Evolutionary conservation across 1,140 invertebrate species (phyloP), one percentile per base, ranked within the genome.

Genomic region (Gryon sp.): DNA sequence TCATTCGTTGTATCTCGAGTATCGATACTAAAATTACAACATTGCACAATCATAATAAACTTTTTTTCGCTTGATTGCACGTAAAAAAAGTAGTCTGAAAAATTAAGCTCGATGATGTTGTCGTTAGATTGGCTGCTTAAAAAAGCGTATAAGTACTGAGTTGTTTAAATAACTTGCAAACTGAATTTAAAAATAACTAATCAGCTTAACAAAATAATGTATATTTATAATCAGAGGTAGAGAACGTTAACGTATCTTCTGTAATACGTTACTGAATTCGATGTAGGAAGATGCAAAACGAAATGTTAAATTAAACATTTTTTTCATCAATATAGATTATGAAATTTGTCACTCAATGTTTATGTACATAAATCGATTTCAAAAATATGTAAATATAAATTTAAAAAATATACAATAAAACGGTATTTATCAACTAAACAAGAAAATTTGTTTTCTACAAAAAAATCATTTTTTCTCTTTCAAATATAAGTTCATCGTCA

Each of bases 141-240:
- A 48, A 14, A 36, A 55, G 46, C 32, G 7, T 4, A n/a, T 66
- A 66, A 66, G 63, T 66, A 66, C 63, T 66, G 46, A 41, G 26
- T 41, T 8, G 14, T 41, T 26, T 22, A 11, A 8, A 32, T 32
- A 63, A 63, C 15, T 60, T 20, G 30, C 41, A n/a, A 36, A 63
- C 12, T 63, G 38, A 38, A 55, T 50, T 32, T 2, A 34, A 68
- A 57, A 57, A 57, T 52, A 60, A 36, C 20, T 53, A 55, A 16
- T 53, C 30, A 4, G 11, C 19, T 68, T 53, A 68, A 22, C 34
- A 57, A 43, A 20, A 68, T 48, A 24, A 43, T 32, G 9, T 52
- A 46, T 30, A 41, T n/a, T n/a, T n/a, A n/a, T n/a, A n/a, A n/a
- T n/a, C n/a, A 53, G 48, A 68, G 63, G 63, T 68, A 68, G 63